These are phyloP conservation scores for Sceliomorpha sp. DNA, from an alignment of 2,888 invertebrate species.

Conservation along the genomic window DNA sequence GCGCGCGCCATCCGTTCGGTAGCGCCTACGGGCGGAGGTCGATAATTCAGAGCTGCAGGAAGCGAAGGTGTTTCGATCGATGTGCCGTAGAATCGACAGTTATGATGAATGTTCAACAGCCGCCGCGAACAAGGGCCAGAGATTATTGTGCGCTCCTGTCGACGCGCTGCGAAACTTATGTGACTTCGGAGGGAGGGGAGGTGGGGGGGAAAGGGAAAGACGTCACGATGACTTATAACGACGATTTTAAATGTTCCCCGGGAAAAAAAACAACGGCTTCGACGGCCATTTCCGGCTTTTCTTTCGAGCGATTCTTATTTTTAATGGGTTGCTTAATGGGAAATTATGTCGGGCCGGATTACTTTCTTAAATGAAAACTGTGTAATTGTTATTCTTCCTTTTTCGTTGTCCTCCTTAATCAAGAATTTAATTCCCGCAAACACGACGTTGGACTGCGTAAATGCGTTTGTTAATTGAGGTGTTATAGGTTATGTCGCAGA, in stretches of 20 bases:
- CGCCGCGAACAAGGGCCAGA: conserved; percentile 59
- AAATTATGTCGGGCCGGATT: no score
- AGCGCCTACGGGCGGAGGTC: conserved; percentile 59
- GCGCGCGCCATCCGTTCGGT: conserved; percentile 26
- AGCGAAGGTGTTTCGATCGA: conserved; percentile 71
- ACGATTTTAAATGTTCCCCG: conserved; percentile 7
- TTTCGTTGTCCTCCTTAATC: no score
- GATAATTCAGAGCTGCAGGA: conserved; percentile 70
- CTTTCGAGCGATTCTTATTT: no score
- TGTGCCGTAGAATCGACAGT: conserved; percentile 71
- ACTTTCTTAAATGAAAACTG: no score
- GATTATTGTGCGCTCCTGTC: conserved; percentile 71
- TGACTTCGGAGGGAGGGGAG: conserved; percentile 10
- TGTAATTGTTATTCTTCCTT: no score
- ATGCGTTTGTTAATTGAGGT: no score
- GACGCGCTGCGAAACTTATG: conserved; percentile 53
- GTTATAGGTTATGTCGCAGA: no score
- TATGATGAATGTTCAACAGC: conserved; percentile 73
- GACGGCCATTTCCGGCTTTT: no score
- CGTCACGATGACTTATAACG: conserved; percentile 5
- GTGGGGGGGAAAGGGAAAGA: conserved; percentile 5
- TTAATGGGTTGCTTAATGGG: no score
- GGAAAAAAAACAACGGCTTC: no score
- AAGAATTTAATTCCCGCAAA: no score
- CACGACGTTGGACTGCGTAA: no score